phyloP scores from a whole-genome alignment of 2,888 invertebrate genomes.

The Pachycephus smyrnensis region DNA sequence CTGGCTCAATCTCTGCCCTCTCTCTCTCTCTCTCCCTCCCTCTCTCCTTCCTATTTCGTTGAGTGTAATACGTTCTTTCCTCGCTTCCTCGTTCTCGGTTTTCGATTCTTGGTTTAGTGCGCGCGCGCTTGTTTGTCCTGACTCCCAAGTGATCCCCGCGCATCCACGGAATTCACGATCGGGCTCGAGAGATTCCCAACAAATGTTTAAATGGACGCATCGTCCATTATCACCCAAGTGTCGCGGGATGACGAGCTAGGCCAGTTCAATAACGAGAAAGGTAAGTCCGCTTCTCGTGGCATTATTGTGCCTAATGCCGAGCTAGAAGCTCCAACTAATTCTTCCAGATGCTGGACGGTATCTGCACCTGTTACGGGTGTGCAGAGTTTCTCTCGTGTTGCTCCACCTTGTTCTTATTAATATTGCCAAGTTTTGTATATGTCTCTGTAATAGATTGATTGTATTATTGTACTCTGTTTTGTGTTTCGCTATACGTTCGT shows the following conservation, averaged over 20 bases:
- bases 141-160: conserved; percentile 41
- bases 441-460: neutral
- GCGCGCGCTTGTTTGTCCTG: conserved; percentile 28
- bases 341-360: conserved; percentile 31
- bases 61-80: conserved; percentile 28
- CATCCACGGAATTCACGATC: conserved; percentile 59
- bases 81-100: conserved; percentile 23
- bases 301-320: conserved; percentile 25
- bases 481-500: neutral
- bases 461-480: neutral
- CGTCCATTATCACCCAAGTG: conserved; percentile 99
- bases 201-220: conserved; percentile 94
- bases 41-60: conserved; percentile 13
- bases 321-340: conserved; percentile 15
- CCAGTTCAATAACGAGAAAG: conserved; percentile 86
- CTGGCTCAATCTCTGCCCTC: neutral
- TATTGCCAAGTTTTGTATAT: neutral
- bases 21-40: conserved; percentile 19
- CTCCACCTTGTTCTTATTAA: conserved; percentile 17
- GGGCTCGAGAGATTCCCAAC: conserved; percentile 64
- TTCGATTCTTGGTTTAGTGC: conserved; percentile 19
- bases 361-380: conserved; percentile 58
- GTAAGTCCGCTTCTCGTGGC: conserved; percentile 15
- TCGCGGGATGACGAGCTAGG: conserved; percentile 93
- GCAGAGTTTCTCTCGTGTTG: conserved; percentile 25